These are phyloP conservation scores for Austrolebias charrua DNA, from an alignment of 2,797 vertebrate genomes.

Conservation along the genomic window DNA sequence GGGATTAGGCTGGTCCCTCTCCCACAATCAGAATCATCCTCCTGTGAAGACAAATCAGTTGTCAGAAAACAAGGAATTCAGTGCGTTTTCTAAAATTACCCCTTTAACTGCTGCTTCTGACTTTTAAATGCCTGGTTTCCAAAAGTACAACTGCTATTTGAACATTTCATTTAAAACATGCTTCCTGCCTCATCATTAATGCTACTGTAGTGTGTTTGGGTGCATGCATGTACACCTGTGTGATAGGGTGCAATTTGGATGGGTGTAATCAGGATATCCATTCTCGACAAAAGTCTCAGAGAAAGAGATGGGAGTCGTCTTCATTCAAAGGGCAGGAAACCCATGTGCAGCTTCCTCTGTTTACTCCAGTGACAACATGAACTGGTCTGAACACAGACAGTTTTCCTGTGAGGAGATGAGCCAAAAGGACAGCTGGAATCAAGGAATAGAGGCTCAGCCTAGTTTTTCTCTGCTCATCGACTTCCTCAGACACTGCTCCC, in stretches of 20 bases:
- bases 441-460: conserved; percentile 46
- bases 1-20: conserved; percentile 86
- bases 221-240: neutral
- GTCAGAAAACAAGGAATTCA: conserved; percentile 23
- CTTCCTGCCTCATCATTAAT: conserved; percentile 15
- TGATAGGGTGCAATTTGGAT: conserved; percentile 34
- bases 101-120: neutral
- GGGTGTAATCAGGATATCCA: conserved; percentile 62
- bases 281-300: conserved; percentile 43
- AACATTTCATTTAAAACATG: neutral
- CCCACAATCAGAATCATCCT: conserved; percentile 94
- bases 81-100: no score
- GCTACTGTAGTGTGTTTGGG: no score
- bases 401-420: conserved; percentile 56
- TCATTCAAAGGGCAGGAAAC: conserved; percentile 75
- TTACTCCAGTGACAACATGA: conserved; percentile 74
- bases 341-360: conserved; percentile 74
- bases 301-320: conserved; percentile 50
- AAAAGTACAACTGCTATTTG: no score
- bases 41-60: conserved; percentile 79
- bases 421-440: conserved; percentile 52
- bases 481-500: conserved; percentile 55
- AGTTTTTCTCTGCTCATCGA: conserved; percentile 58
- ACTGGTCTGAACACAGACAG: conserved; percentile 54
- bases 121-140: neutral